phyloP scores from a whole-genome alignment of 2,888 invertebrate genomes.

The Desoria tigrina region DNA sequence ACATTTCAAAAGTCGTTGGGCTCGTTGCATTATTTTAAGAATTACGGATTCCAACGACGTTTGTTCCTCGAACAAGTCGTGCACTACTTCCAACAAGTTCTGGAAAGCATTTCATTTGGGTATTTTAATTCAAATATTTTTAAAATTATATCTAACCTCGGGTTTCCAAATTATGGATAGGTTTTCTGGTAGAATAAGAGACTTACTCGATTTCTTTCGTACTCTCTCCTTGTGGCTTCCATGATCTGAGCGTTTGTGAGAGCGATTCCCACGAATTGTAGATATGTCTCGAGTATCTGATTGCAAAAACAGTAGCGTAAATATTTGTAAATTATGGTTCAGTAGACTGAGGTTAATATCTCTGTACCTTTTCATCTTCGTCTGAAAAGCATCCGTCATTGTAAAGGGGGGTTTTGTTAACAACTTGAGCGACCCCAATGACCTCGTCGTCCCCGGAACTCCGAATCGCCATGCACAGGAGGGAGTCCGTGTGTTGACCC shows the following conservation, averaged over 20 bases:
- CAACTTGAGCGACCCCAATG: conserved; percentile 58
- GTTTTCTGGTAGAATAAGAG: conserved; percentile 9
- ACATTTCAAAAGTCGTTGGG: conserved; percentile 60
- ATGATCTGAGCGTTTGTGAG: conserved; percentile 62
- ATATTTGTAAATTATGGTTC: too few relatives aligned
- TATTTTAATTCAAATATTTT: conserved; percentile 4
- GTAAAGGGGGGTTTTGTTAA: conserved; percentile 57
- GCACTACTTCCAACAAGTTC: conserved; percentile 62
- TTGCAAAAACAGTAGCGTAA: conserved; percentile 45
- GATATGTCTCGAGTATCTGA: conserved; percentile 61
- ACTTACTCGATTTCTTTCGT: conserved; percentile 61
- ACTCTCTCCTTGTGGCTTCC: conserved; percentile 61
- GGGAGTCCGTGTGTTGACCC: conserved; percentile 57
- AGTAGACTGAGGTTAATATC: too few relatives aligned
- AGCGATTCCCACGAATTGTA: conserved; percentile 62
- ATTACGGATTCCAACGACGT: conserved; percentile 61
- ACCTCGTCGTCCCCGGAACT: conserved; percentile 57
- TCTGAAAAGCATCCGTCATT: conserved; percentile 55
- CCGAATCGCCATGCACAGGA: conserved; percentile 58
- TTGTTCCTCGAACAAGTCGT: conserved; percentile 62
- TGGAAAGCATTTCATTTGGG: conserved; percentile 53
- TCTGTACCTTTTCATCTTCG: conserved; percentile 58
- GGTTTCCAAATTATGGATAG: too few relatives aligned
- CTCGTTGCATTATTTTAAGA: conserved; percentile 61
- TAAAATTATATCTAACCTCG: neutral